phyloP scores from a whole-genome alignment of 1,140 invertebrate genomes.

The Lordiphosa clarofinis region DNA sequence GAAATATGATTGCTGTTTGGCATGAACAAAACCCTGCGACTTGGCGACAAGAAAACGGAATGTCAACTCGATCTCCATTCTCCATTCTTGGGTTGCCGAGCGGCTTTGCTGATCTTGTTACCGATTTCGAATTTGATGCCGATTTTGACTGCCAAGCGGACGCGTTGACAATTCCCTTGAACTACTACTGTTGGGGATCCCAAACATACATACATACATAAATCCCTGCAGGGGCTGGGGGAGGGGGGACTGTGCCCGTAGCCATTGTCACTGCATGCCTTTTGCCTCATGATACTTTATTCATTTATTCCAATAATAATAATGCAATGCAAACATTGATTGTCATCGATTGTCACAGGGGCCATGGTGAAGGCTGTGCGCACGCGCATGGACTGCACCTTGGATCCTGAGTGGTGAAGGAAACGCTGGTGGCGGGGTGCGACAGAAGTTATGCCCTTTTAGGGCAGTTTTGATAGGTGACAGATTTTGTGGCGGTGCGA shows the following conservation, averaged over 20 bases:
- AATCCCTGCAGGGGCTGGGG: slow-evolving; percentile 8
- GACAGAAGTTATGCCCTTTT: slow-evolving; percentile 68
- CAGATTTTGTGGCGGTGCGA: slow-evolving; percentile 68
- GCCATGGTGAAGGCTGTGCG: slow-evolving; percentile 43
- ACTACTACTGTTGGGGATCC: slow-evolving; percentile 42
- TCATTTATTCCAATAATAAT: slow-evolving; percentile 79
- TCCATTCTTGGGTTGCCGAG: slow-evolving; percentile 15
- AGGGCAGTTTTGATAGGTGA: slow-evolving; percentile 79
- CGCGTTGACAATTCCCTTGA: slow-evolving; percentile 73
- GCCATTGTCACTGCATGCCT: slow-evolving; percentile 74
- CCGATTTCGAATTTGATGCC: slow-evolving; percentile 75
- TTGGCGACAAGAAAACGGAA: slow-evolving; percentile 32
- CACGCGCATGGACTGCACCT: slow-evolving; percentile 48
- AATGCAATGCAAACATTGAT: slow-evolving; percentile 79
- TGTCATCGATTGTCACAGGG: slow-evolving; percentile 71
- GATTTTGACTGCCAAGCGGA: slow-evolving; percentile 65
- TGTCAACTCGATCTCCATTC: slow-evolving; percentile 41
- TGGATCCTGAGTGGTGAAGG: neutral
- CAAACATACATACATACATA: slow-evolving; percentile 18
- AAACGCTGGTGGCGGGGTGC: neutral
- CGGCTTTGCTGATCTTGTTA: slow-evolving; percentile 65
- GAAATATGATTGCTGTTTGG: slow-evolving; percentile 65
- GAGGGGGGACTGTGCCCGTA: too few species aligned
- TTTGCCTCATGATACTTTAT: slow-evolving; percentile 68
- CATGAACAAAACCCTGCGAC: slow-evolving; percentile 17